These are phyloP conservation scores for Rhodeus uyekii DNA, from an alignment of 2,797 vertebrate species.

Conservation along the genomic window DNA sequence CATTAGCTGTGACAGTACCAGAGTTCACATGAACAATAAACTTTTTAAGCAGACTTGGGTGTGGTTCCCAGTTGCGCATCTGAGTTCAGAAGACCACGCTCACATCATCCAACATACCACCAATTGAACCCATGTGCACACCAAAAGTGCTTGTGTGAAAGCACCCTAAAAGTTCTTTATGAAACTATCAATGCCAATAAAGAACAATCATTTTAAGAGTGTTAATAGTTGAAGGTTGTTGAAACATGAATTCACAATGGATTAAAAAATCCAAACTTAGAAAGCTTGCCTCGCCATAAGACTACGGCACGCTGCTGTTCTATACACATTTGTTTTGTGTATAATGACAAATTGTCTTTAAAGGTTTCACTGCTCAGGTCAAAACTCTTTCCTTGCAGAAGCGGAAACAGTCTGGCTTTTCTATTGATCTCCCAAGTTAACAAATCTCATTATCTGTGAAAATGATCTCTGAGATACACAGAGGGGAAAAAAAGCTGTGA, in stretches of 20 bases:
- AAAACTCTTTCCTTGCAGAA: slow-evolving; percentile 7
- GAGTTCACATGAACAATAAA: too few relatives aligned
- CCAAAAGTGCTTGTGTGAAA: too few relatives aligned
- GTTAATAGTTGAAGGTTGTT: neutral
- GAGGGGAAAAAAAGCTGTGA: slow-evolving; percentile 26
- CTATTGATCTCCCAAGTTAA: slow-evolving; percentile 47
- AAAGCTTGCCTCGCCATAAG: neutral
- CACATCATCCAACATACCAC: too few relatives aligned
- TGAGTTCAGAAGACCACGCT: too few relatives aligned
- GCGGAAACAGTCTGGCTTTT: slow-evolving; percentile 16
- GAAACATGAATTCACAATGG: neutral
- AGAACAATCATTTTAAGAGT: too few relatives aligned
- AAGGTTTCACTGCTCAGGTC: slow-evolving; percentile 36
- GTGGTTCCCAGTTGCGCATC: too few relatives aligned
- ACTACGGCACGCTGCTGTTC: neutral
- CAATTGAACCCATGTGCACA: too few relatives aligned
- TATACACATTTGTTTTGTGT: slow-evolving; percentile 9
- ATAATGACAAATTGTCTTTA: slow-evolving; percentile 30
- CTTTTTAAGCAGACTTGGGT: too few relatives aligned
- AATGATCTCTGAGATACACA: slow-evolving; percentile 53
- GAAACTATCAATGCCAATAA: too few relatives aligned
- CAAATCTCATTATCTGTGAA: slow-evolving; percentile 58
- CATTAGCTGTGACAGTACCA: too few relatives aligned
- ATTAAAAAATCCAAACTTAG: neutral
- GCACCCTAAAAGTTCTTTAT: too few relatives aligned